A percentile compares a stretch with the other conserved stretches of the same genome.
phyloP scores from a whole-genome alignment of 2,888 invertebrate species.

The Ormia ochracea region DNA sequence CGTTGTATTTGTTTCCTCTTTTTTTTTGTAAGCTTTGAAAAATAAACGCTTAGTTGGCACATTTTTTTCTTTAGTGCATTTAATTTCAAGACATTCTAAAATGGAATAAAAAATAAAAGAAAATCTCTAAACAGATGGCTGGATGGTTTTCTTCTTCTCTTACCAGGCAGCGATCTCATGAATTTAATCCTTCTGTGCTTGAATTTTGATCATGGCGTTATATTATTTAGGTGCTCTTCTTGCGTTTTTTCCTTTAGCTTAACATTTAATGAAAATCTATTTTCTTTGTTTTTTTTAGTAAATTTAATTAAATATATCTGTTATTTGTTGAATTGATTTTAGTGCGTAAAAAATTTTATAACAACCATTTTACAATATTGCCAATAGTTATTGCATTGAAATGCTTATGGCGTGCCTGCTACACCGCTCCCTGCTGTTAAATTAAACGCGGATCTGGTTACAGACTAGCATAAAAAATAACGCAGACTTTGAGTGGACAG shows the following conservation, averaged over 20 bases:
- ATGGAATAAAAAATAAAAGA: too few species aligned
- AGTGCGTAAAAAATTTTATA: constrained; percentile 35
- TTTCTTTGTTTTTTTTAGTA: too few species aligned
- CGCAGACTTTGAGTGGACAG: background rate
- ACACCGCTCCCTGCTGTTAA: constrained; percentile 57
- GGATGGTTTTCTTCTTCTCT: constrained; percentile 42
- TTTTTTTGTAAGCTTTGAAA: constrained; percentile 11
- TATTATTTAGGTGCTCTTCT: constrained; percentile 25
- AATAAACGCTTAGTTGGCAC: constrained; percentile 57
- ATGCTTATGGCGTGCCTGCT: constrained; percentile 2
- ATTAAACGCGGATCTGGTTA: constrained; percentile 59
- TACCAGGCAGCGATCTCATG: constrained; percentile 20
- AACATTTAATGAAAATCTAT: constrained; percentile 5
- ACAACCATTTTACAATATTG: constrained; percentile 33
- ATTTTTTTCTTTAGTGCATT: constrained; percentile 19
- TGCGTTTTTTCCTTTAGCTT: background rate
- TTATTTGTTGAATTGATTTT: constrained; percentile 58
- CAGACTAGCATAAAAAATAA: constrained; percentile 19
- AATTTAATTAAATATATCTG: constrained; percentile 58
- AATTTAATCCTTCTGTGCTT: constrained; percentile 50
- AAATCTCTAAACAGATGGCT: constrained; percentile 43
- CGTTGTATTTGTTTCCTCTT: constrained; percentile 45
- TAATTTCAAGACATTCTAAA: constrained; percentile 33
- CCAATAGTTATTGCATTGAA: constrained; percentile 38
- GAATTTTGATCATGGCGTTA: constrained; percentile 59